Conservation (phyloP, 1,140 invertebrate species). For the Tetraneura akinire region DNA sequence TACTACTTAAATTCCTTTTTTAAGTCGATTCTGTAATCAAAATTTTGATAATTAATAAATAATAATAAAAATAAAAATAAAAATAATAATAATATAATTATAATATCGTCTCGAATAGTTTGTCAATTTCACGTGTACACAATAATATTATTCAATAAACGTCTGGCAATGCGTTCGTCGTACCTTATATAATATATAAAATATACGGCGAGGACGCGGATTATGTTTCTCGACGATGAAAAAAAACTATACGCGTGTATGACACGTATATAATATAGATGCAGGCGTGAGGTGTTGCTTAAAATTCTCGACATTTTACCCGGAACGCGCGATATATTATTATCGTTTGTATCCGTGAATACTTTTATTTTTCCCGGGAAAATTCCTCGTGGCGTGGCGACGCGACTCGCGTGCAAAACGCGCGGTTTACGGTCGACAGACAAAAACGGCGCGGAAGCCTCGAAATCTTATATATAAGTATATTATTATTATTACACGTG, state of each 20-base stretch:
- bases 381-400: constrained; percentile 11
- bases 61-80: too few relatives aligned
- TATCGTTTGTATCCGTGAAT: background rate
- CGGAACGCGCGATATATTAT: background rate
- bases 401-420: constrained; percentile 17
- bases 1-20: too few relatives aligned
- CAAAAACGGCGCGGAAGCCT: background rate
- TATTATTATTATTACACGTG: too few relatives aligned
- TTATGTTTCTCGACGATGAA: background rate
- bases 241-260: background rate
- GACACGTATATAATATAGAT: background rate
- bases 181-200: too few relatives aligned
- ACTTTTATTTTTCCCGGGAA: constrained; percentile 1
- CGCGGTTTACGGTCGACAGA: background rate
- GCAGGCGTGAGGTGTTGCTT: background rate
- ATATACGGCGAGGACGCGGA: too few relatives aligned
- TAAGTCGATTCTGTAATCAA: too few relatives aligned
- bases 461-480: constrained; percentile 14
- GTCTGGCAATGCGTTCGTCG: too few relatives aligned
- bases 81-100: too few relatives aligned
- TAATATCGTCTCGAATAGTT: too few relatives aligned
- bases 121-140: too few relatives aligned
- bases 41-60: too few relatives aligned
- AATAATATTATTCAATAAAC: too few relatives aligned
- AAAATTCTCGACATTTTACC: constrained; percentile 17